A percentile compares a stretch with the other conserved stretches of the same genome.
Evolutionary conservation across 2,797 vertebrate genomes (phyloP).

Genomic region (Myotis findleyi): DNA sequence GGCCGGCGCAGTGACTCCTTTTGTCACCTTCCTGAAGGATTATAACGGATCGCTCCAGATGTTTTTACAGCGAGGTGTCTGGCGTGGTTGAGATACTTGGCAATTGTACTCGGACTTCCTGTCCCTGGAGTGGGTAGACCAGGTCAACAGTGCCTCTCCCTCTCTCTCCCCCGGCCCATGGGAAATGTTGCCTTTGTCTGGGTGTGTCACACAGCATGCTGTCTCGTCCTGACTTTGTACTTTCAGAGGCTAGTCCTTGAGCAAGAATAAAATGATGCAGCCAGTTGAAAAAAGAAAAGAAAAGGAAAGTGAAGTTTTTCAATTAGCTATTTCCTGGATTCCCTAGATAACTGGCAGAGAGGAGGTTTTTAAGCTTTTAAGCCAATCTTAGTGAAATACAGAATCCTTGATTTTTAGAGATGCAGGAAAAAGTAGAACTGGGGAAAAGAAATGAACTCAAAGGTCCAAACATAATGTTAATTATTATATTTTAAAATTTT

Average conservation of each 20-base stretch:
- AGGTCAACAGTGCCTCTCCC: not conserved
- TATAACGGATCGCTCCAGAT: not conserved
- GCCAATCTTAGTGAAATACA: slow-evolving; percentile 20
- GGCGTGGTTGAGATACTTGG: not conserved
- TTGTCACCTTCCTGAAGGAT: not conserved
- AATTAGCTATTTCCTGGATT: slow-evolving; percentile 34
- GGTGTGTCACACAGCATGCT: not conserved
- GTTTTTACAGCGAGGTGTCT: not conserved
- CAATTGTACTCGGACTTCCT: not conserved
- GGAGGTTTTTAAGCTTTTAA: slow-evolving; percentile 56
- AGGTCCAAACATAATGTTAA: slow-evolving; percentile 10
- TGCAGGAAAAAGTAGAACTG: slow-evolving; percentile 33
- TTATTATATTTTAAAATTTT: slow-evolving; percentile 64
- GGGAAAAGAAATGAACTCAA: slow-evolving; percentile 38
- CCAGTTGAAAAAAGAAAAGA: not conserved
- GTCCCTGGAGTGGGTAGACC: not conserved
- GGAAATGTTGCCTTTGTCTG: not conserved
- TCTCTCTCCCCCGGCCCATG: not conserved
- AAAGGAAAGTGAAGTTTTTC: slow-evolving; percentile 12
- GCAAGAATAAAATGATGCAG: not conserved
- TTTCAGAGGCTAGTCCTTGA: slow-evolving; percentile 1
- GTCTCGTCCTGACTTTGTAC: not conserved
- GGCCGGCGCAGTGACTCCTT: not conserved
- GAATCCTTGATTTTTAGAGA: slow-evolving; percentile 24
- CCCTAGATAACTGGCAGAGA: not conserved